Conservation (phyloP, 2,888 invertebrate species). For the Acronicta psi region DNA sequence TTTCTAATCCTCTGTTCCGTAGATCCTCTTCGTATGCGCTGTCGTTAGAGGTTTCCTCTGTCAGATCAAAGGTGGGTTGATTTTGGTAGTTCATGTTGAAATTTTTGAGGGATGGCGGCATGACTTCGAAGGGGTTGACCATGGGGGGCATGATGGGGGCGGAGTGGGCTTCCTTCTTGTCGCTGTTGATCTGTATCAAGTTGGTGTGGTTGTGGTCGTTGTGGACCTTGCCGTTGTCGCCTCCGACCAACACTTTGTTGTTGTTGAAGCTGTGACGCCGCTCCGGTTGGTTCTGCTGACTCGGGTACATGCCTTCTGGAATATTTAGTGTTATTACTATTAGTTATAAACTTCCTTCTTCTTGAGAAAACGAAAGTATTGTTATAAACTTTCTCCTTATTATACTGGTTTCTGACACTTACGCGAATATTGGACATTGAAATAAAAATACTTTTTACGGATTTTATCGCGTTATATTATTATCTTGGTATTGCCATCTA, state of each 20-base stretch:
- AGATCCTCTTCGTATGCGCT: constrained; percentile 73
- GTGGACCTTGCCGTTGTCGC: constrained; percentile 51
- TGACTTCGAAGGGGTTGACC: constrained; percentile 78
- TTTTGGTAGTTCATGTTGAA: constrained; percentile 58
- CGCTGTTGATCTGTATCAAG: constrained; percentile 70
- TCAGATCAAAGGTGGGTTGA: constrained; percentile 44
- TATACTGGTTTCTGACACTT: too few relatives aligned
- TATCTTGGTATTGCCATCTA: too few relatives aligned
- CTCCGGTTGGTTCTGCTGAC: constrained; percentile 79
- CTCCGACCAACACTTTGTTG: constrained; percentile 82
- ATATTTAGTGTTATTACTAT: constrained; percentile 15
- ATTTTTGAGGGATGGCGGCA: constrained; percentile 72
- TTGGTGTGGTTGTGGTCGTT: constrained; percentile 64
- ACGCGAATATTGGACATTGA: too few relatives aligned
- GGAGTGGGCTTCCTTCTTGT: constrained; percentile 62
- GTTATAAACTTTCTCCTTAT: too few relatives aligned
- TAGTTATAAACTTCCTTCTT: not conserved
- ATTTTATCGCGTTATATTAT: too few relatives aligned
- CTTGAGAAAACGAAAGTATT: too few relatives aligned
- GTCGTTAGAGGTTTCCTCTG: constrained; percentile 61
- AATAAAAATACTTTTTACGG: too few relatives aligned
- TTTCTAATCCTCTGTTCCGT: constrained; percentile 64
- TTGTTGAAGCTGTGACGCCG: constrained; percentile 83
- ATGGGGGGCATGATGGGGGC: constrained; percentile 70
- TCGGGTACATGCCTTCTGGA: constrained; percentile 78